These are phyloP conservation scores for Pyrocoelia pectoralis DNA, from an alignment of 2,888 invertebrate genomes.

Conservation along the genomic window DNA sequence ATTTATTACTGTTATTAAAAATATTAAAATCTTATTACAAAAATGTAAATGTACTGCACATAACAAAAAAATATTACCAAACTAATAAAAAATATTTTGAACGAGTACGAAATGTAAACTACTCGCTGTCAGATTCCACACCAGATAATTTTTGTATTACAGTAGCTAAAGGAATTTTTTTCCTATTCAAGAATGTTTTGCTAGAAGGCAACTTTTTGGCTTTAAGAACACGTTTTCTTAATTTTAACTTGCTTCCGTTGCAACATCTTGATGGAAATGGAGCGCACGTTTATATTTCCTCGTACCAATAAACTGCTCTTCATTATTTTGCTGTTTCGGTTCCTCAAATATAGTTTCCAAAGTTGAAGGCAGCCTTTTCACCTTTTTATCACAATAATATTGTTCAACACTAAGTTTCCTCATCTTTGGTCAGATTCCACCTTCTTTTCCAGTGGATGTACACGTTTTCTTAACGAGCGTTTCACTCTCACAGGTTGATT, in stretches of 20 bases:
- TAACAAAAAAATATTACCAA: no score
- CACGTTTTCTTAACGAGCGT: no score
- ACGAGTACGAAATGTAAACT: no score
- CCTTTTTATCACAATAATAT: constrained; percentile 26
- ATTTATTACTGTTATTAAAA: no score
- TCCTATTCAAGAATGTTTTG: constrained; percentile 25
- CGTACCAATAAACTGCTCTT: constrained; percentile 12
- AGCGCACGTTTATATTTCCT: constrained; percentile 15
- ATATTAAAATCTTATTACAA: no score
- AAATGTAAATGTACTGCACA: no score
- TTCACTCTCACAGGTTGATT: no score
- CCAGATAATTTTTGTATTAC: constrained; percentile 22
- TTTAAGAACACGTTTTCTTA: constrained; percentile 20
- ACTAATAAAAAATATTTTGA: no score
- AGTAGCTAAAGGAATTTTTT: constrained; percentile 25
- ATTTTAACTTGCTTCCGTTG: constrained; percentile 15
- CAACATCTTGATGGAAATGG: constrained; percentile 16
- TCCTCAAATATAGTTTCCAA: constrained; percentile 32
- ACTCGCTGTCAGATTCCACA: constrained; percentile 9
- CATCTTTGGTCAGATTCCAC: no score
- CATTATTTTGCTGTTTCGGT: constrained; percentile 17
- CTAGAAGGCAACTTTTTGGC: constrained; percentile 20
- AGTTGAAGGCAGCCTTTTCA: constrained; percentile 21
- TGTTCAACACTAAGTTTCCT: constrained; percentile 15
- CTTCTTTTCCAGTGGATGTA: no score